Base-by-base conservation (phyloP, 2,888 invertebrate species). In the Branchellion lobata region DNA sequence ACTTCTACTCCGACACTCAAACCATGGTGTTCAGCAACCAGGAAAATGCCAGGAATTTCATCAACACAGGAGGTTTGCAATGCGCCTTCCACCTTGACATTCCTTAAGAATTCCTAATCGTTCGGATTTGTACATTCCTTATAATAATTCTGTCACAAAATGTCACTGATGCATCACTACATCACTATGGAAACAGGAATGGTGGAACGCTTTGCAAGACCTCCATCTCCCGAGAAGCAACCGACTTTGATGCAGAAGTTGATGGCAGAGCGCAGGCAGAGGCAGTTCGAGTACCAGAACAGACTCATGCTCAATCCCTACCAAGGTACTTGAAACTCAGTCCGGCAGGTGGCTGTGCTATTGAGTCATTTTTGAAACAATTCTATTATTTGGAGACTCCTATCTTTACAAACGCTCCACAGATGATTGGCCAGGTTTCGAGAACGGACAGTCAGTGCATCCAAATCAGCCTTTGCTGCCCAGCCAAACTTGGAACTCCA, bases 241-340 rank as follows among this genome's bases (percentile, higher is more conserved):
- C 34, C 29, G 34, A 74, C 79, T n/a, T 36, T 81, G 36, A 87
- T 87, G 86, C 86, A 87, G 83, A 84, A 72, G 31, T 79, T 82
- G 81, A 85, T 85, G 83, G 84, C 83, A 5, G 87, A 86, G 24
- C 78, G 82, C 1, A 53, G 81, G 2, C 36, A 74, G 40, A 82
- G 86, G 21, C 81, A 84, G 57, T 81, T 83, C 79, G 86, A 87
- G 79, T 85, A 86, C 81, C 85, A 85, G 81, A 79, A 65, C 47
- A 76, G 71, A 65, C 24, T 78, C 11, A 29, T 57, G 61, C 61
- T n/a, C 61, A 57, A 57, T n/a, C 61, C 61, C 61, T 57, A 57
- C 61, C 61, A 57, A 57, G 61, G 61, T 57, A 24, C 47, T 47
- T 47, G 11, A 18, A 18, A n/a, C n/a, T n/a, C n/a, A n/a, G n/a